Evolutionary conservation across 2,888 invertebrate genomes (phyloP).

Genomic region (Aquatica leii): DNA sequence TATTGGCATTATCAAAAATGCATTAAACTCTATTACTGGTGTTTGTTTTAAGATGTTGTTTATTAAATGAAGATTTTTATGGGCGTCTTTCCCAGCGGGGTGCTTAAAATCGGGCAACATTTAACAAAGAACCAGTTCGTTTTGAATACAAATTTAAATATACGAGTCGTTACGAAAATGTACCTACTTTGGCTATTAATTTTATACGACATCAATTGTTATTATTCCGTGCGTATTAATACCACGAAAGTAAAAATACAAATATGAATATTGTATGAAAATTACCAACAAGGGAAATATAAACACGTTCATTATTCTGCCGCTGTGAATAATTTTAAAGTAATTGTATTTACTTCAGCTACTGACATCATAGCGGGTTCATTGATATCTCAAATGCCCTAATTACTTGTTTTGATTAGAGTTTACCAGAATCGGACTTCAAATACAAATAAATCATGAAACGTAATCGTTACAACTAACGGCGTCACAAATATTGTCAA

Average conservation of each 20-base stretch:
- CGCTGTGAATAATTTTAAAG: constrained; percentile 15
- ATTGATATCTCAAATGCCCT: constrained; percentile 22
- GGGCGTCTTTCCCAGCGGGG: too few species aligned
- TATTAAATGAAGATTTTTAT: too few species aligned
- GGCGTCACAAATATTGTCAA: too few species aligned
- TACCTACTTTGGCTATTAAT: neutral
- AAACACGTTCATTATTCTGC: constrained; percentile 11
- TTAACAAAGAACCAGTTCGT: too few species aligned
- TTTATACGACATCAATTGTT: constrained; percentile 1
- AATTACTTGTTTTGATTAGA: constrained; percentile 26
- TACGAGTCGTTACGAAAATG: too few species aligned
- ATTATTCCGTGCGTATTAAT: neutral
- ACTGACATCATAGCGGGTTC: constrained; percentile 23
- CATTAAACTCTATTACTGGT: too few species aligned
- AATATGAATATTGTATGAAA: constrained; percentile 14
- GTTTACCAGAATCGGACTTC: constrained; percentile 5
- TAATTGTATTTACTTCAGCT: constrained; percentile 22
- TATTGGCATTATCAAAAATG: too few species aligned
- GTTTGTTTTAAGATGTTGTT: too few species aligned
- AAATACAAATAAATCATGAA: neutral
- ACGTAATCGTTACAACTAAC: too few species aligned
- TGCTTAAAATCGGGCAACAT: too few species aligned
- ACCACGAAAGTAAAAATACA: constrained; percentile 10
- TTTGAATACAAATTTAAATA: too few species aligned
- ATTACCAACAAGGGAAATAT: constrained; percentile 12